A percentile compares a stretch with the other conserved stretches of the same genome.
Evolutionary conservation across 1,140 invertebrate genomes (phyloP).

Genomic region (Hylyphantes graminicola): DNA sequence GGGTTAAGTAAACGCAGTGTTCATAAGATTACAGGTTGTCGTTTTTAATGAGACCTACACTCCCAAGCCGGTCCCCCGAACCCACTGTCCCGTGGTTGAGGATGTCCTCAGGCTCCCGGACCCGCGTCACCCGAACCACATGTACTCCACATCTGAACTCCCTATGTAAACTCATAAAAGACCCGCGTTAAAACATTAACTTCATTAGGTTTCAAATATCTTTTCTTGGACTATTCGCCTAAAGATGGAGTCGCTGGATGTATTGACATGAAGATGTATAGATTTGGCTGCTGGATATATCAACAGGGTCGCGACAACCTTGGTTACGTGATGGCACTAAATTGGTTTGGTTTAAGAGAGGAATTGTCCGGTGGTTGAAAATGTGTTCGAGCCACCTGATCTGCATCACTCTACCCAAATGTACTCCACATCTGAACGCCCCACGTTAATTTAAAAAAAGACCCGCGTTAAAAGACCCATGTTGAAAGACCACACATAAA

Average conservation of each 20-base stretch:
- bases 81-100: conserved; percentile 83
- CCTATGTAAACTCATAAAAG: conserved; percentile 34
- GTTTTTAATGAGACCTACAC: conserved; percentile 80
- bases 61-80: conserved; percentile 89
- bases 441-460: conserved; percentile 38
- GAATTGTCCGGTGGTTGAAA: conserved; percentile 84
- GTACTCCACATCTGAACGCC: conserved; percentile 45
- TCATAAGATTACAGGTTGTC: conserved; percentile 63
- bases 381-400: conserved; percentile 78
- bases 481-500: too few relatives aligned
- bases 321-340: not conserved
- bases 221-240: not conserved
- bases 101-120: conserved; percentile 72
- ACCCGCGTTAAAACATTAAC: not conserved
- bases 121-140: conserved; percentile 17
- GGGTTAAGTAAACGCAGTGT: conserved; percentile 69
- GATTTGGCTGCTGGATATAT: conserved; percentile 4
- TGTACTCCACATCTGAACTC: conserved; percentile 47
- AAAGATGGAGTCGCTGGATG: not conserved
- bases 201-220: not conserved
- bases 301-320: not conserved
- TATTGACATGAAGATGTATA: not conserved
- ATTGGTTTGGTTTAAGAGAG: too few relatives aligned
- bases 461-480: too few relatives aligned
- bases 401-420: conserved; percentile 20